These are phyloP conservation scores for Danio kyathit DNA, from an alignment of 2,797 vertebrate genomes.

Conservation along the genomic window DNA sequence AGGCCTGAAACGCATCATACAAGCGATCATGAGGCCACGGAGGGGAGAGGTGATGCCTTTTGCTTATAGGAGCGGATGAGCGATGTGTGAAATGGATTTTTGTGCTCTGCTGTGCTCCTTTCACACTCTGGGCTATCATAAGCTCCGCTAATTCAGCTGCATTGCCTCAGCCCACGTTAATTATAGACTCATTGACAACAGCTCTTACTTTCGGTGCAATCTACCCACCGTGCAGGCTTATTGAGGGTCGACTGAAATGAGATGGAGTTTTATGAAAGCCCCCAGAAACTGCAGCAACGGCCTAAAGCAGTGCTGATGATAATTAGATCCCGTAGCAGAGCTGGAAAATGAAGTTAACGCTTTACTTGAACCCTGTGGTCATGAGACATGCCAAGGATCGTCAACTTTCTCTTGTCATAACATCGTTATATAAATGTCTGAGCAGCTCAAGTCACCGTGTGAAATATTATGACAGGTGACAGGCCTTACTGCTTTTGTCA, in stretches of 20 bases:
- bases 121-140: slow-evolving; percentile 61
- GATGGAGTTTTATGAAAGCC: slow-evolving; percentile 40
- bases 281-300: slow-evolving; percentile 29
- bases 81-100: slow-evolving; percentile 62
- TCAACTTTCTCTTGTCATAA: slow-evolving; percentile 21
- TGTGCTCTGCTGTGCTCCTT: slow-evolving; percentile 57
- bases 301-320: slow-evolving; percentile 44
- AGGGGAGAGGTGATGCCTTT: slow-evolving; percentile 48
- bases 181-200: slow-evolving; percentile 58
- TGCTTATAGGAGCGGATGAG: slow-evolving; percentile 54
- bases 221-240: slow-evolving; percentile 28
- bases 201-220: slow-evolving; percentile 49
- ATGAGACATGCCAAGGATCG: slow-evolving; percentile 32
- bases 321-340: slow-evolving; percentile 46
- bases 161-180: slow-evolving; percentile 57
- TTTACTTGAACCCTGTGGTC: slow-evolving; percentile 27
- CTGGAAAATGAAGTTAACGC: slow-evolving; percentile 24
- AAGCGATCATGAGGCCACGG: slow-evolving; percentile 18
- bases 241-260: slow-evolving; percentile 49
- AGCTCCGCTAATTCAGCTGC: slow-evolving; percentile 61
- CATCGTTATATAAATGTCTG: slow-evolving; percentile 42
- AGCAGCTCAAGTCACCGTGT: slow-evolving; percentile 8
- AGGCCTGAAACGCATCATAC: slow-evolving; percentile 15
- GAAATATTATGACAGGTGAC: slow-evolving; percentile 2
- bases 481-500: neutral